These are phyloP conservation scores for Serilophus lunatus DNA, from an alignment of 2,113 vertebrate genomes.

Conservation along the genomic window DNA sequence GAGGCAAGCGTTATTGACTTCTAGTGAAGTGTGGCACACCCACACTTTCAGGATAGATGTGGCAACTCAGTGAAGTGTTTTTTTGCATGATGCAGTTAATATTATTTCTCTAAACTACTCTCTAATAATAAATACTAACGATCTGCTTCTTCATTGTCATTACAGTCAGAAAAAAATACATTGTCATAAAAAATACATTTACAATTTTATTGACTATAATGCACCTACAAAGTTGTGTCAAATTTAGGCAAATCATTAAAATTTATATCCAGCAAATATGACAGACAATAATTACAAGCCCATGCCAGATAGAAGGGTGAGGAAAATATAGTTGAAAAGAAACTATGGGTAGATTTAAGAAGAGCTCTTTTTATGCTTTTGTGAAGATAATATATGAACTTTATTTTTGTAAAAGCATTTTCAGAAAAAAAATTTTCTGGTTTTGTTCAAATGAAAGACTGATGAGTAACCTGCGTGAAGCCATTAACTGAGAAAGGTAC, in stretches of 20 bases:
- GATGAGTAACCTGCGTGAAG: not conserved
- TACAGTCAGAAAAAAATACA: not conserved
- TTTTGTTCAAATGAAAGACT: slow-evolving; percentile 28
- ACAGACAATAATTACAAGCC: not conserved
- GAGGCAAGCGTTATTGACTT: not conserved
- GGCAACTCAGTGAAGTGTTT: not conserved
- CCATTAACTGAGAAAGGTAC: not conserved
- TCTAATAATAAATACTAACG: not conserved
- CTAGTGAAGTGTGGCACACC: not conserved
- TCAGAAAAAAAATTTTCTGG: not conserved
- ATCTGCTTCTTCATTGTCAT: not conserved
- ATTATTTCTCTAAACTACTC: not conserved
- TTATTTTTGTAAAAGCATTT: slow-evolving; percentile 6
- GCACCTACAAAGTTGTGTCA: not conserved
- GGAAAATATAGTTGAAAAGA: slow-evolving; percentile 1
- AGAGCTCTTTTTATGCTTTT: slow-evolving; percentile 21
- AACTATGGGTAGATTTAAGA: not conserved
- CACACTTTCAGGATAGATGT: not conserved
- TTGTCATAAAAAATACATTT: not conserved
- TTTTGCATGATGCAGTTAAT: not conserved
- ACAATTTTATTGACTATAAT: not conserved
- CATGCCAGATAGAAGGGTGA: not conserved
- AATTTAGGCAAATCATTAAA: not conserved
- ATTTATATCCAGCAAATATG: not conserved
- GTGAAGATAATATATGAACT: not conserved